Percentiles rank a stretch among this genome's conserved stretches.
Conservation (phyloP, 2,888 invertebrate genomes). For the Gisinianus flammeolus region DNA sequence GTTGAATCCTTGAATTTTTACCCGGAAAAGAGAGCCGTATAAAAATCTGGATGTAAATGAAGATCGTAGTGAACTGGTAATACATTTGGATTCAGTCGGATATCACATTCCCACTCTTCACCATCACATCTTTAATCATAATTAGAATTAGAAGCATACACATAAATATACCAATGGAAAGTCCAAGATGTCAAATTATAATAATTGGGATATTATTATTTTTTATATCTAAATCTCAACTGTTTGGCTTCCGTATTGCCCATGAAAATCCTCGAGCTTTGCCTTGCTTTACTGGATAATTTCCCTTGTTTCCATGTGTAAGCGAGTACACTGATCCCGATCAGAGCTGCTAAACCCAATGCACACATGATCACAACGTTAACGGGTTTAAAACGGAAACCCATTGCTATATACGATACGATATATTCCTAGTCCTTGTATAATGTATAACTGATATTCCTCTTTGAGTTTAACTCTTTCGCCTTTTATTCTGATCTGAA, state of each 20-base stretch:
- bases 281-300: not conserved
- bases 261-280: not conserved
- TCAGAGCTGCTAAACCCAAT: not conserved
- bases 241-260: not conserved
- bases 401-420: too few relatives aligned
- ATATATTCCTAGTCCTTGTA: too few relatives aligned
- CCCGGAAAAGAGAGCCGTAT: slow-evolving; percentile 68
- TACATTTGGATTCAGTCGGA: slow-evolving; percentile 69
- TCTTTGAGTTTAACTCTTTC: too few relatives aligned
- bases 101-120: slow-evolving; percentile 58
- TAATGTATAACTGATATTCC: too few relatives aligned
- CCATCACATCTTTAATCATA: slow-evolving; percentile 46
- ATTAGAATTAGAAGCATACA: slow-evolving; percentile 49
- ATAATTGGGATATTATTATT: too few relatives aligned
- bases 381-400: not conserved
- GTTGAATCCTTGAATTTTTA: too few relatives aligned
- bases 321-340: slow-evolving; percentile 8
- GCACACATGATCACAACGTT: not conserved
- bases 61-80: slow-evolving; percentile 73
- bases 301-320: slow-evolving; percentile 14
- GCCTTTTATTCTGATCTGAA: too few relatives aligned
- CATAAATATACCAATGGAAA: too few relatives aligned
- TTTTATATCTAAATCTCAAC: too few relatives aligned
- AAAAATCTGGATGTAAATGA: slow-evolving; percentile 70
- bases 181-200: too few relatives aligned